A percentile compares a stretch with the other conserved stretches of the same genome.
phyloP scores from a whole-genome alignment of 2,113 vertebrate species.

The Gymnocephalus cernua region DNA sequence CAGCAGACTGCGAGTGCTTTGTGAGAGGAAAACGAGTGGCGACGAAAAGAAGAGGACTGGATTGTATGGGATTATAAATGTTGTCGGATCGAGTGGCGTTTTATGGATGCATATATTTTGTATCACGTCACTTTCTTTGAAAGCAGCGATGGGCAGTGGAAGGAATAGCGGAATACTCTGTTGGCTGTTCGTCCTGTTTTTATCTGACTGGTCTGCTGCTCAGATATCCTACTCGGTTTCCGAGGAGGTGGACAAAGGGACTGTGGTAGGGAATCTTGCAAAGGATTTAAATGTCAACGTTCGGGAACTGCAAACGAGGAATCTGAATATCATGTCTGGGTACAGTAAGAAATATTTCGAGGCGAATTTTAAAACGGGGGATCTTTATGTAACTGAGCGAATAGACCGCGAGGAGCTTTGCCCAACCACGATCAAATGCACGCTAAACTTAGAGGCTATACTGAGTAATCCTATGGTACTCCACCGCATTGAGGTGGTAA shows the following conservation, averaged over 20 bases:
- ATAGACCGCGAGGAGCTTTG: slow-evolving; percentile 87
- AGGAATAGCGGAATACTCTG: slow-evolving; percentile 8
- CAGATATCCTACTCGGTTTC: slow-evolving; percentile 75
- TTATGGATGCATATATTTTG: slow-evolving; percentile 12
- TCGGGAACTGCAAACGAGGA: slow-evolving; percentile 75
- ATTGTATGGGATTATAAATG: background rate
- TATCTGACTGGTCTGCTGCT: slow-evolving; percentile 46
- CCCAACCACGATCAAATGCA: slow-evolving; percentile 74
- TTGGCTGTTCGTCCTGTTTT: slow-evolving; percentile 17
- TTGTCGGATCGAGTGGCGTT: background rate
- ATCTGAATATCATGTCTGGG: slow-evolving; percentile 78
- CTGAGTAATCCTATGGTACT: slow-evolving; percentile 82
- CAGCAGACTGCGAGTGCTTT: slow-evolving; percentile 49
- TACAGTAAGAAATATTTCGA: slow-evolving; percentile 75
- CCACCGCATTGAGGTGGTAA: slow-evolving; percentile 80
- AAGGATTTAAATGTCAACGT: slow-evolving; percentile 81
- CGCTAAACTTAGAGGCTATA: slow-evolving; percentile 82
- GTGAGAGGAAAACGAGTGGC: slow-evolving; percentile 21
- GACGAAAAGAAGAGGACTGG: background rate
- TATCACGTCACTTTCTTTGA: background rate
- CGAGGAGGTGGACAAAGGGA: slow-evolving; percentile 81
- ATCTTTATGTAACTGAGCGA: slow-evolving; percentile 82
- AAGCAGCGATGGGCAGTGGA: slow-evolving; percentile 48
- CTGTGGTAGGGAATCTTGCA: slow-evolving; percentile 78
- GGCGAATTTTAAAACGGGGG: slow-evolving; percentile 59